Evolutionary conservation across 2,113 vertebrate genomes (phyloP).

Genomic region (Periophthalmodon schlosseri): DNA sequence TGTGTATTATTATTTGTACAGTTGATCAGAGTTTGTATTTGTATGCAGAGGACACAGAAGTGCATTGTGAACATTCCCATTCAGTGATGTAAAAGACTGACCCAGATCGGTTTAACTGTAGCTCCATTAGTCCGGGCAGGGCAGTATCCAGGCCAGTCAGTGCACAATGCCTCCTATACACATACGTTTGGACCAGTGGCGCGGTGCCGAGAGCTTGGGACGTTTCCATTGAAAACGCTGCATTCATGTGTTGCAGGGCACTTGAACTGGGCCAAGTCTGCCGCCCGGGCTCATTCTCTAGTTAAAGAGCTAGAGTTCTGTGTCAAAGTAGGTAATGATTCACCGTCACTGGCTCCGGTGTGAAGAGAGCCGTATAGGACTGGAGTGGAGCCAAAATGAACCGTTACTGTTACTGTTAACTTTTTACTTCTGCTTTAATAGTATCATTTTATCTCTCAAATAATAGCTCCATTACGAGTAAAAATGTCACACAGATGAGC

Average conservation of each 20-base stretch:
- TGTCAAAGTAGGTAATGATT: constrained; percentile 57
- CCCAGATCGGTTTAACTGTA: constrained; percentile 55
- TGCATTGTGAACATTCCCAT: constrained; percentile 46
- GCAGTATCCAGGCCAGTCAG: constrained; percentile 43
- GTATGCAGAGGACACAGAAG: constrained; percentile 31
- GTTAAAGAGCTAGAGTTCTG: constrained; percentile 51
- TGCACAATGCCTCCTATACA: constrained; percentile 39
- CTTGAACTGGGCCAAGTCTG: constrained; percentile 46
- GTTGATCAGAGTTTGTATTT: not conserved
- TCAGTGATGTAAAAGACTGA: constrained; percentile 49
- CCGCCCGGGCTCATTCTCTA: constrained; percentile 41
- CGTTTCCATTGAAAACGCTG: constrained; percentile 51
- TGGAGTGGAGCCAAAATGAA: not conserved
- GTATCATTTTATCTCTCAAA: not conserved
- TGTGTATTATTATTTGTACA: not conserved
- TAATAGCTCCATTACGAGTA: not conserved
- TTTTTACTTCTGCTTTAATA: too few species aligned
- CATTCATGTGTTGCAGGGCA: constrained; percentile 42
- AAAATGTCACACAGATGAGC: not conserved
- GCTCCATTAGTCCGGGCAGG: constrained; percentile 38
- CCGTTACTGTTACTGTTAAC: not conserved
- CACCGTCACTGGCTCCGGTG: constrained; percentile 33
- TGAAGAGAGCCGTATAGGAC: constrained; percentile 1
- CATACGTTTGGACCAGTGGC: constrained; percentile 40
- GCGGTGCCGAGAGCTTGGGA: constrained; percentile 33